Percentiles rank a stretch among this genome's conserved stretches.
These are phyloP conservation scores for Leptoteleia sp. DNA, from an alignment of 1,140 invertebrate genomes.

Conservation along the genomic window DNA sequence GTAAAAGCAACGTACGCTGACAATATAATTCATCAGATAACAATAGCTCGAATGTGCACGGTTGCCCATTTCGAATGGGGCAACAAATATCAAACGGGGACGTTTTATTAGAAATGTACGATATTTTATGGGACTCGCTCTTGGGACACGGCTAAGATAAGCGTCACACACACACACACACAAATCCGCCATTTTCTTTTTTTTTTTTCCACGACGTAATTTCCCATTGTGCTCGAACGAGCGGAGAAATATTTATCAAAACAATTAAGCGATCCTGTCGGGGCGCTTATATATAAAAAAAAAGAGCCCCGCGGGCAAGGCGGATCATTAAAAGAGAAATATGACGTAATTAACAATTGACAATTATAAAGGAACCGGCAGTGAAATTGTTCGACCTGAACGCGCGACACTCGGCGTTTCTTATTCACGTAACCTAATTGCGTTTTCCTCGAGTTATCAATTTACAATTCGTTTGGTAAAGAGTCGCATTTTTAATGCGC, in stretches of 20 bases:
- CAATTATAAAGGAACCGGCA: too few species aligned
- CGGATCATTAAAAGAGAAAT: neutral
- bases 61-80: constrained; percentile 35
- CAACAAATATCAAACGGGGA: constrained; percentile 37
- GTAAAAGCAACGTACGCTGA: constrained; percentile 51
- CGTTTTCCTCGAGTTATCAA: neutral
- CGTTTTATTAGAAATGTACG: constrained; percentile 52
- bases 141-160: too few species aligned
- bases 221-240: too few species aligned
- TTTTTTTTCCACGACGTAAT: too few species aligned
- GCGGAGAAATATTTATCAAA: too few species aligned
- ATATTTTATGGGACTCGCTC: constrained; percentile 51
- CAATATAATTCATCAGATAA: constrained; percentile 58
- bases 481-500: neutral
- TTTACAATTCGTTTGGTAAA: constrained; percentile 1
- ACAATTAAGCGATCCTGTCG: constrained; percentile 7
- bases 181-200: too few species aligned
- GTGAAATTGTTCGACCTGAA: too few species aligned
- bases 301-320: neutral
- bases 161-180: too few species aligned
- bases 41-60: constrained; percentile 32
- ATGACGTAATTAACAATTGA: neutral
- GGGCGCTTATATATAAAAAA: neutral
- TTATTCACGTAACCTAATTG: too few species aligned
- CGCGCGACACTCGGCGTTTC: too few species aligned